Evolutionary conservation across 2,797 vertebrate species (phyloP).

Genomic region (Manis javanica): DNA sequence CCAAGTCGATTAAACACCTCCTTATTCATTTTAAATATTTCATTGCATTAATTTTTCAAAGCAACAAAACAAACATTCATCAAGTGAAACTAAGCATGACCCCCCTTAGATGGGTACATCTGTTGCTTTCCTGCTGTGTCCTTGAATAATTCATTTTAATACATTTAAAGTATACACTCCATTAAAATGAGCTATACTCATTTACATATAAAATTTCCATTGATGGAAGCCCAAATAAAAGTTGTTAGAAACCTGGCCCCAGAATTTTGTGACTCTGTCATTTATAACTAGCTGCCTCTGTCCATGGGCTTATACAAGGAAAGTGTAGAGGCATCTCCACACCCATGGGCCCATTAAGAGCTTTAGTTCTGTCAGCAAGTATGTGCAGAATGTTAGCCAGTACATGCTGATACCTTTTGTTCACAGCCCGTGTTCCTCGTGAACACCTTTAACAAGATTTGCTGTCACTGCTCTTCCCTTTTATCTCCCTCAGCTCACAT

Average conservation of each 20-base stretch:
- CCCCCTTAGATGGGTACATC: conserved; percentile 86
- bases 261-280: background rate
- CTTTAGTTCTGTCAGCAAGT: conserved; percentile 8
- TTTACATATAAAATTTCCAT: conserved; percentile 80
- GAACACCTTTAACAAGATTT: background rate
- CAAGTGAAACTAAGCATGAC: conserved; percentile 89
- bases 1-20: conserved; percentile 85
- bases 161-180: conserved; percentile 85
- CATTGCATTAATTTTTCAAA: conserved; percentile 89
- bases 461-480: background rate
- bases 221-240: conserved; percentile 64
- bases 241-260: conserved; percentile 38
- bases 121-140: conserved; percentile 86
- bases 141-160: conserved; percentile 89
- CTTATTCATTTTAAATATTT: conserved; percentile 89
- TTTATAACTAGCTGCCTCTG: conserved; percentile 55
- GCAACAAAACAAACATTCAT: conserved; percentile 90
- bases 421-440: conserved; percentile 18
- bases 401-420: conserved; percentile 18
- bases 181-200: conserved; percentile 81
- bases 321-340: background rate
- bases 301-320: background rate
- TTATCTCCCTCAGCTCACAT: conserved; percentile 28
- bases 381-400: conserved; percentile 54
- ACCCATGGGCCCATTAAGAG: background rate